These are phyloP conservation scores for Dione vanillae DNA, from an alignment of 2,888 invertebrate species.

Conservation along the genomic window DNA sequence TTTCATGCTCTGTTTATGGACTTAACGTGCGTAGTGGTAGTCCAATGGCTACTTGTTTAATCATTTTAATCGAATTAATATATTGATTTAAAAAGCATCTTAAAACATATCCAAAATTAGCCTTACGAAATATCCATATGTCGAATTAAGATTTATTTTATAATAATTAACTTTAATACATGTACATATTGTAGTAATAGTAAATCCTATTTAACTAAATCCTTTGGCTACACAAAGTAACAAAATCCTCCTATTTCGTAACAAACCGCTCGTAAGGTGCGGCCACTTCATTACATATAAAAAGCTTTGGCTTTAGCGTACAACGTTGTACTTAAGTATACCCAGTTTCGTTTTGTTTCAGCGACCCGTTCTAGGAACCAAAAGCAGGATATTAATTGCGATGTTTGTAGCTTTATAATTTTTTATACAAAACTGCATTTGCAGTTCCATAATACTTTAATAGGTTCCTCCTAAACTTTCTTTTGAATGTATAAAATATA, in stretches of 20 bases:
- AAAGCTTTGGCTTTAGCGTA: conserved; percentile 6
- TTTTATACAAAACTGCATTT: background rate
- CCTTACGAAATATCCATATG: too few species aligned
- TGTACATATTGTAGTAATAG: background rate
- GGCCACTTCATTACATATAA: conserved; percentile 16
- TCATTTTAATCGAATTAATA: too few species aligned
- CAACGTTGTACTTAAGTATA: conserved; percentile 12
- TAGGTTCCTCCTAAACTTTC: too few species aligned
- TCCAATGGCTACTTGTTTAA: too few species aligned
- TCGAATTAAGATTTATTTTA: background rate
- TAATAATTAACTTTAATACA: too few species aligned
- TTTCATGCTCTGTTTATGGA: too few species aligned
- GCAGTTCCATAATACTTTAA: too few species aligned
- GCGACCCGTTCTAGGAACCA: conserved; percentile 4
- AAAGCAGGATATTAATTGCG: background rate
- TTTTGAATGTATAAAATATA: too few species aligned
- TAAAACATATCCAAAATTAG: background rate
- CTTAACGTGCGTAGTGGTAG: too few species aligned
- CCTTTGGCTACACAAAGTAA: background rate
- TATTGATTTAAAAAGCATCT: too few species aligned
- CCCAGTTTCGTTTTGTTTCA: conserved; percentile 13
- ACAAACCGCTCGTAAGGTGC: conserved; percentile 16
- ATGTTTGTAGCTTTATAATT: background rate
- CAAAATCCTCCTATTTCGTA: background rate
- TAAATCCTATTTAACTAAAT: background rate